phyloP scores from a whole-genome alignment of 2,113 vertebrate species.

The Willisornis vidua region DNA sequence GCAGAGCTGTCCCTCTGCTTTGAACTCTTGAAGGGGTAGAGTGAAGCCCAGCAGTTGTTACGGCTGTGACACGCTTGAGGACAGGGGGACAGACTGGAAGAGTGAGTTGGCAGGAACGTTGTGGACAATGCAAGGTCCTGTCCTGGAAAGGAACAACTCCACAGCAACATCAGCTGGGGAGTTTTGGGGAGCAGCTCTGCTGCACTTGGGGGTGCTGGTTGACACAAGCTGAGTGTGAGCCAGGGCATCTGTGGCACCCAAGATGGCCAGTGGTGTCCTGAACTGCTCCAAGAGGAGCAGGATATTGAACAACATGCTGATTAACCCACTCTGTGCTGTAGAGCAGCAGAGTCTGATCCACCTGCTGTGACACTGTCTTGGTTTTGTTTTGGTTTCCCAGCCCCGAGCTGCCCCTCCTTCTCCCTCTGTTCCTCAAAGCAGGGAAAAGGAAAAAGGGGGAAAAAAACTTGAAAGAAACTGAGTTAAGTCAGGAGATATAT shows the following conservation, averaged over 20 bases:
- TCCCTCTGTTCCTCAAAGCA: too few relatives aligned
- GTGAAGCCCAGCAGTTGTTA: not conserved
- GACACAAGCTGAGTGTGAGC: not conserved
- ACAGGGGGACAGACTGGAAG: not conserved
- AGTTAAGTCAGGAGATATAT: too few relatives aligned
- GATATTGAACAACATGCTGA: not conserved
- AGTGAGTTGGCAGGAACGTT: not conserved
- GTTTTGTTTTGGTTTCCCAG: too few relatives aligned
- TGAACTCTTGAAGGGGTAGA: not conserved
- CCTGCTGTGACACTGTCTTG: not conserved
- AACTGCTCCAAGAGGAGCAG: not conserved
- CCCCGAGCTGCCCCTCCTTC: too few relatives aligned
- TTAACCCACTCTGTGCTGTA: not conserved
- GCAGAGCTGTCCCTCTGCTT: not conserved
- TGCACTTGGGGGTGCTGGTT: not conserved
- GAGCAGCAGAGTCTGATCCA: not conserved
- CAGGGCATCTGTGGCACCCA: not conserved
- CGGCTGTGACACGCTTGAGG: not conserved
- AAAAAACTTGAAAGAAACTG: too few relatives aligned
- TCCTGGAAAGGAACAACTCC: not conserved
- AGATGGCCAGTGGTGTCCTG: rapidly evolving
- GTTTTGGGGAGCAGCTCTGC: not conserved
- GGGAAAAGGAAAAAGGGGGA: too few relatives aligned
- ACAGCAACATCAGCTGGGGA: not conserved
- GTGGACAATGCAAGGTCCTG: not conserved